Conservation (phyloP, 2,888 invertebrate species). For the Agrotis exclamationis region DNA sequence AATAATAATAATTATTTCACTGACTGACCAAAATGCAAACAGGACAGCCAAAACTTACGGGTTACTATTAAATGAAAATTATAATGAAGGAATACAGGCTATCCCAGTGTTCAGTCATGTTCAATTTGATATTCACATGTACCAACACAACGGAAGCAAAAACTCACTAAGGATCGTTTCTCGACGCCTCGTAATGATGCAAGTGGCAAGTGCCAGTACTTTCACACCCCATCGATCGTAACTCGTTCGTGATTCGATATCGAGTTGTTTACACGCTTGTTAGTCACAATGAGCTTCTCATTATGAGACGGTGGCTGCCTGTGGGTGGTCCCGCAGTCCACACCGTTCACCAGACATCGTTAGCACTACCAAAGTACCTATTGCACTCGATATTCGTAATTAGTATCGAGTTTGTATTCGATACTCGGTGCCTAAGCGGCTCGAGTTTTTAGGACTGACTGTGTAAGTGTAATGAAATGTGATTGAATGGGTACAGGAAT, state of each 20-base stretch:
- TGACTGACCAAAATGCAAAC: no score
- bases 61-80: no score
- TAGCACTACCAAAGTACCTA: slow-evolving; percentile 48
- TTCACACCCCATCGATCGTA: slow-evolving; percentile 61
- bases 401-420: slow-evolving; percentile 34
- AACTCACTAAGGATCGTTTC: background rate
- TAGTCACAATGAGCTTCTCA: slow-evolving; percentile 66
- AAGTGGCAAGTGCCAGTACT: slow-evolving; percentile 50
- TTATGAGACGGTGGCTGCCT: slow-evolving; percentile 59
- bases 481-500: background rate
- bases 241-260: slow-evolving; percentile 64
- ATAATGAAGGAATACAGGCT: no score
- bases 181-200: slow-evolving; percentile 34
- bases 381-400: slow-evolving; percentile 35
- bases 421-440: background rate
- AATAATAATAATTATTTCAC: no score
- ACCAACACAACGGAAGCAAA: slow-evolving; percentile 8
- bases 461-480: background rate
- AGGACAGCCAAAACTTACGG: no score
- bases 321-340: slow-evolving; percentile 67
- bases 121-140: background rate
- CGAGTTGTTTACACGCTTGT: slow-evolving; percentile 71
- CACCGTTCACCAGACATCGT: slow-evolving; percentile 52
- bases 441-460: background rate
- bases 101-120: no score